Conservation (phyloP, 2,888 invertebrate genomes). For the Microplitis deprimator region DNA sequence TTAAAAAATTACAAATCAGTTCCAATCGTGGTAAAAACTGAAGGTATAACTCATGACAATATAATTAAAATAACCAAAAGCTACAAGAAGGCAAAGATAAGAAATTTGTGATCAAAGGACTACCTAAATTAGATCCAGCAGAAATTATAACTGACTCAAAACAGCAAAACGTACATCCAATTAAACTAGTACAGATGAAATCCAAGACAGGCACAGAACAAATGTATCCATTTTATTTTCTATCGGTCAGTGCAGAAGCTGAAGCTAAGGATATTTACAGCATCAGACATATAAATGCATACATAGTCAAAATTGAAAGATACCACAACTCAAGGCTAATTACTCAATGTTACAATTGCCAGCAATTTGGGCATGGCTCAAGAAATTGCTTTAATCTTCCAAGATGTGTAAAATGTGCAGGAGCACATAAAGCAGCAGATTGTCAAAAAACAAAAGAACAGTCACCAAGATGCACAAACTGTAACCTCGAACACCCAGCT, state of each 20-base stretch:
- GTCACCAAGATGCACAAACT: constrained; percentile 53
- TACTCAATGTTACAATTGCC: constrained; percentile 55
- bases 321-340: constrained; percentile 42
- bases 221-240: not conserved
- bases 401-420: constrained; percentile 49
- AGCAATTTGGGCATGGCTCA: constrained; percentile 54
- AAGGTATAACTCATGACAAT: no score
- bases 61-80: no score
- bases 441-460: constrained; percentile 48
- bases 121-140: not conserved
- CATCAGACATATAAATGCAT: not conserved
- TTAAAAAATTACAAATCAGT: no score
- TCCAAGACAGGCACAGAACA: not conserved
- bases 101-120: constrained; percentile 19
- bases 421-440: constrained; percentile 48
- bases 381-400: constrained; percentile 44
- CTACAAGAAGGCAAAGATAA: not conserved
- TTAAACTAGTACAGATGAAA: not conserved
- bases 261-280: not conserved
- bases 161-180: not conserved
- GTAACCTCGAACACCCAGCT: constrained; percentile 50
- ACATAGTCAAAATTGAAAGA: constrained; percentile 33
- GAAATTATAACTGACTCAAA: not conserved
- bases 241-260: not conserved
- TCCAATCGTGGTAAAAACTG: no score